Evolutionary conservation across 2,797 vertebrate genomes (phyloP).

Genomic region (Taeniopygia guttata): DNA sequence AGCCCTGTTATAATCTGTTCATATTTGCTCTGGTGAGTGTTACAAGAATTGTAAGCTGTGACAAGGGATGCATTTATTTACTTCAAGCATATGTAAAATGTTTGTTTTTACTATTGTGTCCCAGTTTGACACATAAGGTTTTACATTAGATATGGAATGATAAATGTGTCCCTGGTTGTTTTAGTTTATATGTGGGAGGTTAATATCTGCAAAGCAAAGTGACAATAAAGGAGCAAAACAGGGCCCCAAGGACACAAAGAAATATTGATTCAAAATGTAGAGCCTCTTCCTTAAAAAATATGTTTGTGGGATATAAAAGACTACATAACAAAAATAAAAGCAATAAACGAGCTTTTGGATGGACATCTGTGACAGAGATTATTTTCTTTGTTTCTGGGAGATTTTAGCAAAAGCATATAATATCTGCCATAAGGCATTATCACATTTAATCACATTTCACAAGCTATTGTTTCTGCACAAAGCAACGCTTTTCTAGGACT

Average conservation of each 20-base stretch:
- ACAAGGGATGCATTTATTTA: not conserved
- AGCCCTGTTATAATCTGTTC: not conserved
- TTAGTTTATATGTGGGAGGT: not conserved
- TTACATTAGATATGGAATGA: not conserved
- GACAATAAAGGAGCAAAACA: not conserved
- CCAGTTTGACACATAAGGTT: not conserved
- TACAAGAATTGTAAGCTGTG: not conserved
- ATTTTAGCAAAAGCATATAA: not conserved
- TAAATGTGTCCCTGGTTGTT: not conserved
- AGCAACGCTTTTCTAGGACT: not conserved
- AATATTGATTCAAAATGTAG: not conserved
- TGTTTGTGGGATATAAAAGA: not conserved
- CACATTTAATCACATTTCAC: constrained; percentile 28
- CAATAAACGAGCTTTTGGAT: not conserved
- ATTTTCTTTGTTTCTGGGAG: not conserved
- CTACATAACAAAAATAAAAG: not conserved
- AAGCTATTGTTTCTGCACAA: not conserved
- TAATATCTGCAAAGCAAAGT: not conserved
- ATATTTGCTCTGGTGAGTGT: not conserved
- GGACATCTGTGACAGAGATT: not conserved
- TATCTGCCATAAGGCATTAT: not conserved
- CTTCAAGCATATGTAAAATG: not conserved
- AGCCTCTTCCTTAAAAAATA: not conserved
- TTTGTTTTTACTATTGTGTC: not conserved
- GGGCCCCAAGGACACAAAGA: not conserved